phyloP scores from a whole-genome alignment of 2,797 vertebrate species.

The Gymnoscopelus microlampas region DNA sequence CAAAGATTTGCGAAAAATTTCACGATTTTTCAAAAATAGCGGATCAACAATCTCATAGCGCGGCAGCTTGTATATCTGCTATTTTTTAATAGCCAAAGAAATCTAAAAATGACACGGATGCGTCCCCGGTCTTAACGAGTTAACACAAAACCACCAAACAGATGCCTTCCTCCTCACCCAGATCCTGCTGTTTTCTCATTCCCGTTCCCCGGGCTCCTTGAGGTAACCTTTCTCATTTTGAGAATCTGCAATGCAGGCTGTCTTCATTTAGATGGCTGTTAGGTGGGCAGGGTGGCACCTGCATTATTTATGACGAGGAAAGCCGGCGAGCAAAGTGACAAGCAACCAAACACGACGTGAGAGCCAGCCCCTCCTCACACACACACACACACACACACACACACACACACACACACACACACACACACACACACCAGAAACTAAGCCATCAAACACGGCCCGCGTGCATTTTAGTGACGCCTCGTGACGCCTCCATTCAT shows the following conservation, averaged over 20 bases:
- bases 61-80: too few species aligned
- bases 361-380: constrained; percentile 40
- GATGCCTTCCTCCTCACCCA: constrained; percentile 48
- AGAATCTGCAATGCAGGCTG: constrained; percentile 71
- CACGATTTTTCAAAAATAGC: too few species aligned
- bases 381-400: constrained; percentile 15
- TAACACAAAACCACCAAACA: constrained; percentile 53
- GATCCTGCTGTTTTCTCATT: constrained; percentile 60
- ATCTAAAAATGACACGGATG: too few species aligned
- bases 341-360: constrained; percentile 62
- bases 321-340: constrained; percentile 67
- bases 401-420: constrained; percentile 10
- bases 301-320: constrained; percentile 80
- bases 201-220: constrained; percentile 56
- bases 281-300: constrained; percentile 64
- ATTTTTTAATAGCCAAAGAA: too few species aligned
- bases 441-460: constrained; percentile 65
- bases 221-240: constrained; percentile 74
- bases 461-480: constrained; percentile 56
- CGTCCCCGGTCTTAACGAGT: too few species aligned
- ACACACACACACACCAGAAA: constrained; percentile 28
- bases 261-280: constrained; percentile 72
- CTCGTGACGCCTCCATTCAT: constrained; percentile 68
- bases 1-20: too few species aligned
- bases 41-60: too few species aligned